Percentiles rank a stretch among this genome's conserved stretches.
Conservation (phyloP, 2,797 vertebrate genomes). For the Crocidura indochinensis region DNA sequence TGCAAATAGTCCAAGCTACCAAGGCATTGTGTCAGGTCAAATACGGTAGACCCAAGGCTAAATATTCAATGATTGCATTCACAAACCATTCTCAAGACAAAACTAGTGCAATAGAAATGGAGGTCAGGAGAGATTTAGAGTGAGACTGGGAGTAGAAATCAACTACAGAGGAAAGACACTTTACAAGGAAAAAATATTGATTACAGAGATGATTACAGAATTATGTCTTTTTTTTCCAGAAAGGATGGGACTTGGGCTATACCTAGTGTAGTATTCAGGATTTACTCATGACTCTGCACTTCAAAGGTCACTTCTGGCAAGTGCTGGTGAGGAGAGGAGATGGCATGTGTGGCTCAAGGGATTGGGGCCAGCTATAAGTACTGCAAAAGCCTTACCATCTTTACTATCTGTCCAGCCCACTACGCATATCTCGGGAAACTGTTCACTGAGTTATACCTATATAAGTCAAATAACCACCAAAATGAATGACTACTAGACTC, state of each 20-base stretch:
- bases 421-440: background rate
- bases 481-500: background rate
- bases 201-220: background rate
- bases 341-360: too few relatives aligned
- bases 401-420: background rate
- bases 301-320: too few relatives aligned
- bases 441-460: too few relatives aligned
- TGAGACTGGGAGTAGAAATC: background rate
- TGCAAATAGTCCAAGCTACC: background rate
- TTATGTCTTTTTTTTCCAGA: too few relatives aligned
- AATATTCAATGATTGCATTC: background rate
- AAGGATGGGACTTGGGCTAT: too few relatives aligned
- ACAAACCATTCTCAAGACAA: background rate
- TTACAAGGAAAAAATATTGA: background rate
- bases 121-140: too few relatives aligned
- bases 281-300: too few relatives aligned
- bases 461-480: background rate
- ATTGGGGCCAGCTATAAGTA: too few relatives aligned
- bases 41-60: background rate
- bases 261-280: too few relatives aligned
- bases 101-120: background rate
- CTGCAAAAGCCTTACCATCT: too few relatives aligned
- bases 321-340: too few relatives aligned
- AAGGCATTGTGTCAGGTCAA: background rate
- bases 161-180: background rate